Evolutionary conservation across 2,113 vertebrate genomes (phyloP), one percentile per base, ranked within the genome.

Genomic region (Dasypus novemcinctus): DNA sequence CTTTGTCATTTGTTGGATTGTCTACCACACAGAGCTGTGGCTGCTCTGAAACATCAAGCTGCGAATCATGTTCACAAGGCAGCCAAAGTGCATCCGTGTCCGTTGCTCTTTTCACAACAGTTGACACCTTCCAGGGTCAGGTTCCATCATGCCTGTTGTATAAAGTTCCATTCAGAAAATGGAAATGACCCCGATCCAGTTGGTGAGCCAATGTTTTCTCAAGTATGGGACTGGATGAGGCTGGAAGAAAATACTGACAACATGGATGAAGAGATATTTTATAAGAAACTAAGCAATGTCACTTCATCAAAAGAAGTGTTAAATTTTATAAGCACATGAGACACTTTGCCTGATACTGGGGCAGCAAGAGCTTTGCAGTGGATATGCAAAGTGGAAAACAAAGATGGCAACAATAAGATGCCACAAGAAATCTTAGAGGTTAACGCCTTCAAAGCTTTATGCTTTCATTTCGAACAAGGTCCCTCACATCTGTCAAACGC

Each of bases 331-430:
- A 94, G 82, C 43, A 97, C 99, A 0, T 43, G 98, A 75, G 97
- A 97, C 41, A 69, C 95, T 6, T 81, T 99, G 94, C 98, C 99
- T 0, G 99, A 98, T 80, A 93, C 85, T 41, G 97, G 99, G 98
- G 99, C 98, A 0, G 98, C 98, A 0, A 97, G 97, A 36, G 98
- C 98, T 7, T 98, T 99, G 31, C 98, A 98, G 74, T 98, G 98
- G n/a, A 98, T 99, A 83, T 99, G 99, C 38, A 98, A 99, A 90
- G 49, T 99, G 90, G 99, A 99, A 91, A 96, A 93, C 38, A 98
- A 96, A 21, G 97, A 91, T 0, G 23, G 1, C 0, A 91, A 94
- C 1, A 96, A 98, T n/a, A 97, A 95, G 59, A 98, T 98, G 33
- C 98, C 98, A 0, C 13, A 88, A 31, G 85, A 27, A 6, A 66